Conservation (phyloP, 2,113 vertebrate species). For the Thalassoma bifasciatum region DNA sequence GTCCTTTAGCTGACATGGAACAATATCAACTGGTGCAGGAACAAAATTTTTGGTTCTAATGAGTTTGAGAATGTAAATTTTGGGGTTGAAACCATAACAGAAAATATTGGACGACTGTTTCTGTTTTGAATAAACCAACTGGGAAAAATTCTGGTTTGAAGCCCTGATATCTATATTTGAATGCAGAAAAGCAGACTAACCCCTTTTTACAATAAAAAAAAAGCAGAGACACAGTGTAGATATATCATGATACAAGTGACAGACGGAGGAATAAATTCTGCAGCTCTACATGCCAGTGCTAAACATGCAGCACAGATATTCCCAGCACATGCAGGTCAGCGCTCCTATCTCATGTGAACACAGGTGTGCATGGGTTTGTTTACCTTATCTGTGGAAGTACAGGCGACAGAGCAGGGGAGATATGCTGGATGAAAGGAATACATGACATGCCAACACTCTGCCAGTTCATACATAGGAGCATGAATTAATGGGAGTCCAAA, state of each 20-base stretch:
- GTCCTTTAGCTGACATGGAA: no score
- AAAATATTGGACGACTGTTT: no score
- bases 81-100: no score
- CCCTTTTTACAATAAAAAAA: constrained; percentile 18
- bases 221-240: no score
- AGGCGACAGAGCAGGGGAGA: constrained; percentile 26
- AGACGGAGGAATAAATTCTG: neutral
- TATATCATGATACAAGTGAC: neutral
- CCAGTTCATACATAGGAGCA: constrained; percentile 3
- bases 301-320: neutral
- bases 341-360: constrained; percentile 39
- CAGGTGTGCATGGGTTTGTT: constrained; percentile 25
- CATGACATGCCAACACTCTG: constrained; percentile 3
- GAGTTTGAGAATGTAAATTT: no score
- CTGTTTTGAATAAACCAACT: no score
- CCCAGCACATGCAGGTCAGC: constrained; percentile 28
- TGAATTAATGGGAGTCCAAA: neutral
- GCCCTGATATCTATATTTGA: no score
- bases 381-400: constrained; percentile 50
- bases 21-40: no score
- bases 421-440: constrained; percentile 46
- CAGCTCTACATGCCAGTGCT: neutral
- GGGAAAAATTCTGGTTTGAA: no score
- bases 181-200: no score
- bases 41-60: no score